These are phyloP conservation scores for Regulus satrapa DNA, from an alignment of 2,113 vertebrate genomes.

Conservation along the genomic window DNA sequence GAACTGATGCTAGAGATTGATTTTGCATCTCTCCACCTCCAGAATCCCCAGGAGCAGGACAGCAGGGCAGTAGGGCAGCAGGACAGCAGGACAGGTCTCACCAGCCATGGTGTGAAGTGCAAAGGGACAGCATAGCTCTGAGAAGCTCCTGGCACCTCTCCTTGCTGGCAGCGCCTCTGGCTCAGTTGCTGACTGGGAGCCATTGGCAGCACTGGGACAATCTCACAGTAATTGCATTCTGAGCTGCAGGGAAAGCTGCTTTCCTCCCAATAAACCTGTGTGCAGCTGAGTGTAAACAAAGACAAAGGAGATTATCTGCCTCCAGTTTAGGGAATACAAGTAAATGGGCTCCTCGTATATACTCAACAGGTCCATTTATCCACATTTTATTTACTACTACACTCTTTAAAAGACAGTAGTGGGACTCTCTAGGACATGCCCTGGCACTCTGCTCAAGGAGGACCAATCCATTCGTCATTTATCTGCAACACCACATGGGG, in stretches of 20 bases:
- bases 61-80: neutral
- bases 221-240: neutral
- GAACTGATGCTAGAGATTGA: neutral
- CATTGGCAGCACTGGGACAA: neutral
- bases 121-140: rapidly evolving
- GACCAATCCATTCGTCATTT: neutral
- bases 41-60: neutral
- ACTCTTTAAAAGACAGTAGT: neutral
- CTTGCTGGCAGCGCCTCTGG: neutral
- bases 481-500: neutral
- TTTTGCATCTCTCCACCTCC: neutral
- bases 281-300: neutral
- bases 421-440: neutral
- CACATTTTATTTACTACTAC: neutral
- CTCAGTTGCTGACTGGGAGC: neutral
- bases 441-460: neutral
- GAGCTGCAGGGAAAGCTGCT: neutral
- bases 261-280: neutral
- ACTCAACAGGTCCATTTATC: neutral
- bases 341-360: neutral
- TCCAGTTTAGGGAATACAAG: neutral
- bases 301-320: conserved; percentile 17
- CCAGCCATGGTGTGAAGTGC: neutral
- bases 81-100: neutral
- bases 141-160: neutral